Percentiles rank a stretch among this genome's conserved stretches.
Conservation (phyloP, 2,797 vertebrate species). For the Brachymystax lenok region DNA sequence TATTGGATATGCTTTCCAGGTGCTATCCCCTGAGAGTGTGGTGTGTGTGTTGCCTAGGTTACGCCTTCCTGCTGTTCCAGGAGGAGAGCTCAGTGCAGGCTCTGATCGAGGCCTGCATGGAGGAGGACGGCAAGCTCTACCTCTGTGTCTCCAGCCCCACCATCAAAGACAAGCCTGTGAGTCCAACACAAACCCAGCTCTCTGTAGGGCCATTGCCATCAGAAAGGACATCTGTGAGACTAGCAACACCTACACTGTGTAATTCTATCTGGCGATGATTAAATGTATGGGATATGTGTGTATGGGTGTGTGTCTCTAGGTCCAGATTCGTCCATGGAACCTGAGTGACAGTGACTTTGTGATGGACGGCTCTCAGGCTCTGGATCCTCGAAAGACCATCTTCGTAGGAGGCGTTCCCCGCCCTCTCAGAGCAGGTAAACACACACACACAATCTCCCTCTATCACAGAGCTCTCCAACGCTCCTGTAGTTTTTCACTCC, state of each 20-base stretch:
- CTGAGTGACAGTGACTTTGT: constrained; percentile 98
- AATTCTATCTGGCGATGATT: neutral
- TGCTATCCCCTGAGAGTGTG: neutral
- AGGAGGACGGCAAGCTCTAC: constrained; percentile 98
- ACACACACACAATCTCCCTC: neutral
- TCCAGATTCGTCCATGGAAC: constrained; percentile 99
- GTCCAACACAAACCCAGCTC: constrained; percentile 53
- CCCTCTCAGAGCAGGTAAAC: constrained; percentile 91
- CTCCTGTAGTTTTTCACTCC: neutral
- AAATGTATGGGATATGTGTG: neutral
- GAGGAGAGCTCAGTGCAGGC: constrained; percentile 98
- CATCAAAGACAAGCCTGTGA: constrained; percentile 98
- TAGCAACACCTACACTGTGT: neutral
- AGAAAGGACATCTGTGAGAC: neutral
- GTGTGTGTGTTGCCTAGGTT: constrained; percentile 77
- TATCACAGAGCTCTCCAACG: too few relatives aligned
- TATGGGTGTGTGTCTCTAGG: constrained; percentile 66
- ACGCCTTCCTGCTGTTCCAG: constrained; percentile 98
- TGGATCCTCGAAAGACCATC: constrained; percentile 99
- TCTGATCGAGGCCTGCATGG: constrained; percentile 95
- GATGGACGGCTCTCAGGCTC: constrained; percentile 97
- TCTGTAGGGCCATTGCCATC: neutral
- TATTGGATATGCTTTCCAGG: neutral
- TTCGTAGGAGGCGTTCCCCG: constrained; percentile 98
- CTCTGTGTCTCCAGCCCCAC: constrained; percentile 98